phyloP scores from a whole-genome alignment of 2,113 vertebrate genomes.

The Pica pica region DNA sequence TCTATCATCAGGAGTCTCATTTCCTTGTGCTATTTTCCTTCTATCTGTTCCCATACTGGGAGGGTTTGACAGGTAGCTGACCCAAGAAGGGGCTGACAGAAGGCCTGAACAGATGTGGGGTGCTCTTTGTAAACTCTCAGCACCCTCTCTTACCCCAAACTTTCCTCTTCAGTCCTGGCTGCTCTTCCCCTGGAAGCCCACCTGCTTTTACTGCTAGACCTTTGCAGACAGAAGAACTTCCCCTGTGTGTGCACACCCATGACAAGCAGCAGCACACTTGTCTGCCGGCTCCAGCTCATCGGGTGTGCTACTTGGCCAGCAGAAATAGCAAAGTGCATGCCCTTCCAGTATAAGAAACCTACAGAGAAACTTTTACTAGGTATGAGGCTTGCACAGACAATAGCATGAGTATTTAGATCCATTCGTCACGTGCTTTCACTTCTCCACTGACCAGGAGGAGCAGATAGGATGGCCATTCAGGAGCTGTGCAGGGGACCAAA shows the following conservation, averaged over 20 bases:
- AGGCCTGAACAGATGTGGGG: neutral
- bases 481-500: neutral
- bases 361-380: neutral
- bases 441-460: neutral
- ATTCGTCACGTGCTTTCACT: accelerated
- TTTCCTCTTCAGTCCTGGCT: neutral
- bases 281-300: neutral
- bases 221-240: neutral
- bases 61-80: neutral
- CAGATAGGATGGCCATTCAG: accelerated
- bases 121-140: neutral
- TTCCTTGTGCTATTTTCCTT: neutral
- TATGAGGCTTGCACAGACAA: neutral
- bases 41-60: neutral
- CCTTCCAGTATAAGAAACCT: neutral
- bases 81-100: neutral
- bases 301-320: neutral
- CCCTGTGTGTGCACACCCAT: accelerated
- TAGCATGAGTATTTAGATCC: accelerated
- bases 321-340: neutral
- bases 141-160: neutral
- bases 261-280: neutral
- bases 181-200: neutral
- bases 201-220: accelerated
- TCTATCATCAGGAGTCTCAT: neutral